Percentiles rank a stretch among this genome's conserved stretches.
Conservation (phyloP, 2,113 vertebrate species). For the Fukomys damarensis region DNA sequence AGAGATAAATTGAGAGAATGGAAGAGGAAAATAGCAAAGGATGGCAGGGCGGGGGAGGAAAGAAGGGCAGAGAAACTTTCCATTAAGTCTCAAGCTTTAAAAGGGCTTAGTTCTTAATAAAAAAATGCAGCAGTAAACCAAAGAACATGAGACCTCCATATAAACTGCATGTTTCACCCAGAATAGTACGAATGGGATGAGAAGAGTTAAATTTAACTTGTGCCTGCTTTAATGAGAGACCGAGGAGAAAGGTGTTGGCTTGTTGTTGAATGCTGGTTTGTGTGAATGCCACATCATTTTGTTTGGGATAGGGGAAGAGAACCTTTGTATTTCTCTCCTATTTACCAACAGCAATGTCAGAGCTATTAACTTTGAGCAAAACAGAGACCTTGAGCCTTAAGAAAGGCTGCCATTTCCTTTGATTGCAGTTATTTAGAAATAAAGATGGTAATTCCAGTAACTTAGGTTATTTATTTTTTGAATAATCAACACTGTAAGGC, state of each 20-base stretch:
- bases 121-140: not conserved
- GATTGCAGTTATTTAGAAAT: not conserved
- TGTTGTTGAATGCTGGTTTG: not conserved
- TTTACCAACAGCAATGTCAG: not conserved
- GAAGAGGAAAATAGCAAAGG: not conserved
- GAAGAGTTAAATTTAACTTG: not conserved
- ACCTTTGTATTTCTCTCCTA: not conserved
- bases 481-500: not conserved
- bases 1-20: constrained; percentile 13
- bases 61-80: not conserved
- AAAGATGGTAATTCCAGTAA: not conserved
- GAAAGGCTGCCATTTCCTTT: constrained; percentile 24
- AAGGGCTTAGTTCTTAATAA: not conserved
- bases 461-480: not conserved
- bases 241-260: not conserved
- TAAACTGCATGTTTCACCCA: constrained; percentile 71
- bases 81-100: constrained; percentile 17
- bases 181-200: constrained; percentile 43
- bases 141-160: constrained; percentile 44
- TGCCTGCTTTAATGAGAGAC: not conserved
- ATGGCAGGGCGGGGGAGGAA: not conserved
- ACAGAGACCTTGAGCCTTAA: not conserved
- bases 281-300: constrained; percentile 53
- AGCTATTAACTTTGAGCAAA: not conserved
- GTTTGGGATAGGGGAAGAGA: not conserved